phyloP scores from a whole-genome alignment of 2,888 invertebrate species.

The Lepidocyrtoides sp. region DNA sequence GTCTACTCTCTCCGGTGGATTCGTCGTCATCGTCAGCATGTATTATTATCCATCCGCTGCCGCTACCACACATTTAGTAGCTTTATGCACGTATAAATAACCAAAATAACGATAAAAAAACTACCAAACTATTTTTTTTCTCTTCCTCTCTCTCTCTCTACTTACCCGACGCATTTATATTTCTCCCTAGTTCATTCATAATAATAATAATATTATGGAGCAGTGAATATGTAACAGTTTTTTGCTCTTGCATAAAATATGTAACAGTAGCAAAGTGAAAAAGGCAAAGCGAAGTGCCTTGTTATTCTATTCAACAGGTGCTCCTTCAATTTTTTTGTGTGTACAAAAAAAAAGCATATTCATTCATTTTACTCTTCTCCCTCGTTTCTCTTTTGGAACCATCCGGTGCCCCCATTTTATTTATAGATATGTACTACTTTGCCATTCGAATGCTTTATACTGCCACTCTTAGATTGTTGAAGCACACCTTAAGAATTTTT shows the following conservation, averaged over 20 bases:
- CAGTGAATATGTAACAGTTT: slow-evolving; percentile 5
- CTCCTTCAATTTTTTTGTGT: slow-evolving; percentile 27
- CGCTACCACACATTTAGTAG: not conserved
- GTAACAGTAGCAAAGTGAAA: slow-evolving; percentile 44
- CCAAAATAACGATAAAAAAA: slow-evolving; percentile 4
- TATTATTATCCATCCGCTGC: not conserved
- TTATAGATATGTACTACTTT: slow-evolving; percentile 11
- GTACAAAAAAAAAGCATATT: not conserved
- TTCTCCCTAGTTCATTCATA: not conserved
- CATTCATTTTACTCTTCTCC: slow-evolving; percentile 48
- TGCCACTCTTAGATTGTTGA: not conserved
- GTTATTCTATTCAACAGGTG: slow-evolving; percentile 73
- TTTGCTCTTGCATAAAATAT: slow-evolving; percentile 39
- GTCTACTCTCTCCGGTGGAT: not conserved
- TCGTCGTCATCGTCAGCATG: not conserved
- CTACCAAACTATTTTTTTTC: slow-evolving; percentile 32
- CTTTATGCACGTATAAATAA: not conserved
- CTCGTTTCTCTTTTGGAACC: slow-evolving; percentile 15
- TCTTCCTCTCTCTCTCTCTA: not conserved
- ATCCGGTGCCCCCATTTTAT: slow-evolving; percentile 75
- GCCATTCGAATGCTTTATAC: not conserved
- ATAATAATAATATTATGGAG: not conserved
- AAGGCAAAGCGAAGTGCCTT: slow-evolving; percentile 54
- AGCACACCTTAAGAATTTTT: slow-evolving; percentile 38
- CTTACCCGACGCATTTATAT: not conserved